Conservation (phyloP, 2,888 invertebrate species). For the Odiellus spinosus region DNA sequence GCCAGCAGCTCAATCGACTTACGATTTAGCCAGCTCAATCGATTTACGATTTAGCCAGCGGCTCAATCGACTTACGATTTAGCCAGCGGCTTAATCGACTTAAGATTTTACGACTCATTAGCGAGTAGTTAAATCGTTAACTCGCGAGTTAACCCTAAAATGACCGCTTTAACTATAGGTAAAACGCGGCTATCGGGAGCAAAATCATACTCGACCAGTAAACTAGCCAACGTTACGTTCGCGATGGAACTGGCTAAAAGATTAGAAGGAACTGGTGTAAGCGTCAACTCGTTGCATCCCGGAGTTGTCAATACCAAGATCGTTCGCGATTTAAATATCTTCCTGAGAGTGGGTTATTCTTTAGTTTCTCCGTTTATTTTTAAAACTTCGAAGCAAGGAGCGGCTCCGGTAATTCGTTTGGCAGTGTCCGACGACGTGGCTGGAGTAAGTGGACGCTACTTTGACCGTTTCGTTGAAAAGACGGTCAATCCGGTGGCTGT, state of each 20-base stretch:
- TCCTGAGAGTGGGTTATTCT: constrained; percentile 15
- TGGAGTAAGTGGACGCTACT: constrained; percentile 59
- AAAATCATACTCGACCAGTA: neutral
- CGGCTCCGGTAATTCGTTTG: constrained; percentile 49
- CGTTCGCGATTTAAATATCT: neutral
- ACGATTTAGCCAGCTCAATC: too few species aligned
- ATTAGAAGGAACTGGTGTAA: neutral
- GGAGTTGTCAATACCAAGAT: neutral
- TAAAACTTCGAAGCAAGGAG: constrained; percentile 52
- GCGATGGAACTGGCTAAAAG: neutral
- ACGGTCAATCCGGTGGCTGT: constrained; percentile 7
- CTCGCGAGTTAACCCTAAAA: too few species aligned
- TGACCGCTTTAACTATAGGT: too few species aligned
- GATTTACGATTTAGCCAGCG: too few species aligned
- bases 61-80: too few species aligned
- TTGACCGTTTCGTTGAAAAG: constrained; percentile 47
- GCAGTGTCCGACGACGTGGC: constrained; percentile 51
- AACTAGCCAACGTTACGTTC: neutral
- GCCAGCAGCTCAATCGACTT: too few species aligned
- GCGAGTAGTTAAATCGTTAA: too few species aligned
- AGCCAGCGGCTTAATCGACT: too few species aligned
- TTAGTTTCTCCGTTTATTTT: constrained; percentile 14
- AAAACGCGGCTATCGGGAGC: too few species aligned
- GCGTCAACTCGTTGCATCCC: neutral
- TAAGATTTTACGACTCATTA: too few species aligned